Evolutionary conservation across 2,797 vertebrate genomes (phyloP).

Genomic region (Melanotaenia maccullochi): DNA sequence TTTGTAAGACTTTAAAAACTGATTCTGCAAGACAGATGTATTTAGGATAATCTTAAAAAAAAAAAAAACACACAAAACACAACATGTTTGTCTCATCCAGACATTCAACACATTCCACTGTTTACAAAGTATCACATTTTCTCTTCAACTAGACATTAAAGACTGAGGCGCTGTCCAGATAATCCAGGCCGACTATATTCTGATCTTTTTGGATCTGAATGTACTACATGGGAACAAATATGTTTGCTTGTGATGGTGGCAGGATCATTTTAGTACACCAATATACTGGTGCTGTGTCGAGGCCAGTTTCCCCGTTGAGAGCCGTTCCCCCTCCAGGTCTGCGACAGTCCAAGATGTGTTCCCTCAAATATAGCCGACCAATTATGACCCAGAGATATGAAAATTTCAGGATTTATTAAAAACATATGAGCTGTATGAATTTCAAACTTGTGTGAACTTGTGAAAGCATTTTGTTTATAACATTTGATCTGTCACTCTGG

Average conservation of each 20-base stretch:
- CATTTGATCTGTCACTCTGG: neutral
- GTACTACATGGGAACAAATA: neutral
- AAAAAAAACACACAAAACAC: constrained; percentile 24
- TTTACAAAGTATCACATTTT: constrained; percentile 68
- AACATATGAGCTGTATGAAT: no score
- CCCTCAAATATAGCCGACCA: no score
- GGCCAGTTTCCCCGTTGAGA: no score
- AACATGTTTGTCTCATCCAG: constrained; percentile 58
- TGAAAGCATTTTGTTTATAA: neutral
- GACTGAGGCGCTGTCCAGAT: constrained; percentile 41
- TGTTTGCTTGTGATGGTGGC: neutral
- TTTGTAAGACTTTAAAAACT: neutral
- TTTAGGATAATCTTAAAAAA: constrained; percentile 62
- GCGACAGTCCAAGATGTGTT: no score
- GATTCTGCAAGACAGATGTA: neutral
- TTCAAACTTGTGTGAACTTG: neutral
- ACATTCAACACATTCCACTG: constrained; percentile 59
- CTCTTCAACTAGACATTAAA: constrained; percentile 29
- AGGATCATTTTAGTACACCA: constrained; percentile 13
- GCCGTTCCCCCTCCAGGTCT: no score
- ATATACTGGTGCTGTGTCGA: neutral
- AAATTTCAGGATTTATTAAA: no score
- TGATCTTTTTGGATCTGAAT: constrained; percentile 25
- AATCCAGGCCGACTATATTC: constrained; percentile 11
- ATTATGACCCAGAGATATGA: no score